Percentiles rank a stretch among this genome's conserved stretches.
Evolutionary conservation across 2,888 invertebrate genomes (phyloP).

Genomic region (Aplocera efformata): DNA sequence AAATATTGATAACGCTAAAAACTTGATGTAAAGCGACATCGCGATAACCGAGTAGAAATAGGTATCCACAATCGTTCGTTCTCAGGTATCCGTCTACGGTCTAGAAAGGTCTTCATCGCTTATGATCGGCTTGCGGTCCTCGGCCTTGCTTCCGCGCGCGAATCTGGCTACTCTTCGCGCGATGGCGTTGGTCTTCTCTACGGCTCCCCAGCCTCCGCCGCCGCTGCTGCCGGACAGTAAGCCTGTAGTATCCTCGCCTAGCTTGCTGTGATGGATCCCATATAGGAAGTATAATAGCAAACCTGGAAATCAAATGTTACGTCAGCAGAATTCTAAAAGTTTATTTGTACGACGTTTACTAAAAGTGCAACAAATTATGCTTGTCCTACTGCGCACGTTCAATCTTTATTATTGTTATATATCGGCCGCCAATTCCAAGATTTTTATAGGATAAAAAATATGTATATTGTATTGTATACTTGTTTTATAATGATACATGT

Average conservation of each 20-base stretch:
- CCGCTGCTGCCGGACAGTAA: conserved; percentile 59
- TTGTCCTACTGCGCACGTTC: too few species aligned
- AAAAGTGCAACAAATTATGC: too few species aligned
- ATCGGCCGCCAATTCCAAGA: too few species aligned
- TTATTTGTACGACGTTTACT: neutral
- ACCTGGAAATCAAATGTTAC: conserved; percentile 70
- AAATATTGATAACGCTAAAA: too few species aligned
- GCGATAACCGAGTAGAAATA: neutral
- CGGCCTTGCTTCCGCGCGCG: conserved; percentile 59
- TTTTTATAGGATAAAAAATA: too few species aligned
- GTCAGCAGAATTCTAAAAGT: neutral
- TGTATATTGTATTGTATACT: too few species aligned
- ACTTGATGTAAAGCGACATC: too few species aligned
- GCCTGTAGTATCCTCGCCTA: conserved; percentile 82
- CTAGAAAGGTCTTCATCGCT: conserved; percentile 67
- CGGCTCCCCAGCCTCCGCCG: conserved; percentile 72
- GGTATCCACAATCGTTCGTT: neutral
- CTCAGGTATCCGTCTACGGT: conserved; percentile 28
- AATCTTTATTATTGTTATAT: too few species aligned
- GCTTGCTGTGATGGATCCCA: conserved; percentile 92
- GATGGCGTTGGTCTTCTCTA: conserved; percentile 66
- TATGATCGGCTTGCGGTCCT: conserved; percentile 72
- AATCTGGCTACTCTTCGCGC: conserved; percentile 64
- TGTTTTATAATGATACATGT: too few species aligned
- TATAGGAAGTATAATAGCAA: conserved; percentile 91